phyloP scores from a whole-genome alignment of 2,888 invertebrate species.

The Athalia cordata region DNA sequence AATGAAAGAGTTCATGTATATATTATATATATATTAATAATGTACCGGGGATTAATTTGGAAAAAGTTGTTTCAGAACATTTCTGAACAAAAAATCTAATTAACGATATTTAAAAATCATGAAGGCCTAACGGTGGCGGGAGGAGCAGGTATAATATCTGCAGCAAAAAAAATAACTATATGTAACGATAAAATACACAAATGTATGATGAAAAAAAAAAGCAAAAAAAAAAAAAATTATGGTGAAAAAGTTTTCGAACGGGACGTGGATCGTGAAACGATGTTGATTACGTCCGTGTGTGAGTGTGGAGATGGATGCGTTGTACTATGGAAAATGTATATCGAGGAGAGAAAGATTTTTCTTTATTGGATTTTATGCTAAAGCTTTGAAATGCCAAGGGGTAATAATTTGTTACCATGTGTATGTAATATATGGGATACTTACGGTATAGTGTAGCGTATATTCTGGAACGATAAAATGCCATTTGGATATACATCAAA shows the following conservation, averaged over 20 bases:
- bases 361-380: slow-evolving; percentile 2
- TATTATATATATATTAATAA: no score
- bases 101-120: slow-evolving; percentile 57
- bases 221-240: no score
- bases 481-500: slow-evolving; percentile 71
- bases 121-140: not conserved
- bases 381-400: slow-evolving; percentile 21
- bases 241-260: not conserved
- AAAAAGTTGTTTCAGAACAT: not conserved
- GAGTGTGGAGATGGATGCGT: not conserved
- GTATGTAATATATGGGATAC: no score
- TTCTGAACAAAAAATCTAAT: slow-evolving; percentile 53
- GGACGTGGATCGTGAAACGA: not conserved
- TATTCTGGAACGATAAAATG: slow-evolving; percentile 65
- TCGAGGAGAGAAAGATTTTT: not conserved
- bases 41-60: slow-evolving; percentile 7
- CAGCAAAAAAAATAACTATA: no score
- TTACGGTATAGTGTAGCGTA: no score
- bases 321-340: not conserved
- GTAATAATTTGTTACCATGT: slow-evolving; percentile 29
- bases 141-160: no score
- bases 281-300: no score
- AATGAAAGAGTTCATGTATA: no score
- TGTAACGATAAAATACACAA: no score
- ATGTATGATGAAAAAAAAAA: no score